These are phyloP conservation scores for Dryadula phaetusa DNA, from an alignment of 2,888 invertebrate genomes.

Conservation along the genomic window DNA sequence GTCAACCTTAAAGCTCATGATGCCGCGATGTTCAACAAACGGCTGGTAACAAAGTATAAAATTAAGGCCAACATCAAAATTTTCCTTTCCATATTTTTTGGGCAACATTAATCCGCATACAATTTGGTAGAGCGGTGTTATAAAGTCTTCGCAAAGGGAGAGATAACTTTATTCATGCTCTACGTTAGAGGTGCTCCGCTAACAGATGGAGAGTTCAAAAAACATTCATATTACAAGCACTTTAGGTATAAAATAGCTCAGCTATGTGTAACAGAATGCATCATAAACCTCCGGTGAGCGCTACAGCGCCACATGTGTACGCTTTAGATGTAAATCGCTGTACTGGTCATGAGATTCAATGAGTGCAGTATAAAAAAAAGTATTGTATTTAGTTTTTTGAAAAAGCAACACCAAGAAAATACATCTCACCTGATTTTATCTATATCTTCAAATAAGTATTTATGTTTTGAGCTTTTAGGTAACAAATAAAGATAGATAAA, in stretches of 20 bases:
- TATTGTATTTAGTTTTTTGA: too few species aligned
- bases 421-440: too few species aligned
- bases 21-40: too few species aligned
- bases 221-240: conserved; percentile 13
- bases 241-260: conserved; percentile 23
- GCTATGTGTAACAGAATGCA: conserved; percentile 30
- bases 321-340: conserved; percentile 41
- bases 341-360: conserved; percentile 38
- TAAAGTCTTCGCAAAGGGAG: conserved; percentile 39
- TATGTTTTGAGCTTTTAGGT: too few species aligned
- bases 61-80: conserved; percentile 5
- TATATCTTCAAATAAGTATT: too few species aligned
- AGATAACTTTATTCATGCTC: conserved; percentile 43
- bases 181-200: conserved; percentile 36
- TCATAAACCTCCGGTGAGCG: conserved; percentile 39
- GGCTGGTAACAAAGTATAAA: not conserved
- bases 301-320: conserved; percentile 38
- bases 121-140: conserved; percentile 33
- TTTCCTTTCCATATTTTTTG: conserved; percentile 16
- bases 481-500: too few species aligned
- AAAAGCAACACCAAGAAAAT: too few species aligned
- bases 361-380: conserved; percentile 11
- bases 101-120: conserved; percentile 20
- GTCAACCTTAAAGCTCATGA: too few species aligned
- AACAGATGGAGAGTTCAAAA: conserved; percentile 24